Percentiles rank a stretch among this genome's conserved stretches.
phyloP scores from a whole-genome alignment of 2,888 invertebrate species.

The Lamellibrachia satsuma region DNA sequence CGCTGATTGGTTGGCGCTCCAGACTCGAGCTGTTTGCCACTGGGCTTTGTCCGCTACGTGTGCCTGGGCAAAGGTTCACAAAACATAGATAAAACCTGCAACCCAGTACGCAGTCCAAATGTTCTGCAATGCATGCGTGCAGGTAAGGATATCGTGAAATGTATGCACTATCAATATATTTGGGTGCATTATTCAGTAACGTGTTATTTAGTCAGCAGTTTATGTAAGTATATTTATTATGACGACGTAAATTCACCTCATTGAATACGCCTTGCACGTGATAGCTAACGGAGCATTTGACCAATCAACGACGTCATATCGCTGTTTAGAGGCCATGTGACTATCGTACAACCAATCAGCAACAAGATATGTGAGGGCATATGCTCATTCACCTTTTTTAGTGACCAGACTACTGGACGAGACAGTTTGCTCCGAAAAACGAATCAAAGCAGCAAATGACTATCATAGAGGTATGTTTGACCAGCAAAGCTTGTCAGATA shows the following conservation, averaged over 20 bases:
- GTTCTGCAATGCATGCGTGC: neutral
- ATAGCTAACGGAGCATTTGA: neutral
- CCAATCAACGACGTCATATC: slow-evolving; percentile 38
- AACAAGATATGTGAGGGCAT: slow-evolving; percentile 35
- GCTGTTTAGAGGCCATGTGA: slow-evolving; percentile 41
- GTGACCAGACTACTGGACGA: slow-evolving; percentile 39
- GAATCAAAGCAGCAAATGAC: slow-evolving; percentile 17
- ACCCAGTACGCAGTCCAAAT: neutral
- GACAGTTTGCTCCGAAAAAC: neutral
- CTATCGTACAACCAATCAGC: slow-evolving; percentile 39
- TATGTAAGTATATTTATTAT: slow-evolving; percentile 17
- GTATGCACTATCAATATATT: neutral
- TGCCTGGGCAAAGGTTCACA: slow-evolving; percentile 6
- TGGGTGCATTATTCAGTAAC: neutral
- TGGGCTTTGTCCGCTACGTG: slow-evolving; percentile 17
- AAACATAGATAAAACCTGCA: slow-evolving; percentile 3
- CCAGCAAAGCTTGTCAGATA: neutral
- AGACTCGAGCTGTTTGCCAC: neutral
- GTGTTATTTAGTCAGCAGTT: neutral
- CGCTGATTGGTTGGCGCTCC: neutral
- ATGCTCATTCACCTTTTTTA: slow-evolving; percentile 62
- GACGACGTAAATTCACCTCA: slow-evolving; percentile 20
- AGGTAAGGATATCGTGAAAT: neutral
- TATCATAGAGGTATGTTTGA: neutral
- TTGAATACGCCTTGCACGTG: slow-evolving; percentile 20